Conservation (phyloP, 92 coral and sea anemone genomes). For the Phenganax marumi region DNA sequence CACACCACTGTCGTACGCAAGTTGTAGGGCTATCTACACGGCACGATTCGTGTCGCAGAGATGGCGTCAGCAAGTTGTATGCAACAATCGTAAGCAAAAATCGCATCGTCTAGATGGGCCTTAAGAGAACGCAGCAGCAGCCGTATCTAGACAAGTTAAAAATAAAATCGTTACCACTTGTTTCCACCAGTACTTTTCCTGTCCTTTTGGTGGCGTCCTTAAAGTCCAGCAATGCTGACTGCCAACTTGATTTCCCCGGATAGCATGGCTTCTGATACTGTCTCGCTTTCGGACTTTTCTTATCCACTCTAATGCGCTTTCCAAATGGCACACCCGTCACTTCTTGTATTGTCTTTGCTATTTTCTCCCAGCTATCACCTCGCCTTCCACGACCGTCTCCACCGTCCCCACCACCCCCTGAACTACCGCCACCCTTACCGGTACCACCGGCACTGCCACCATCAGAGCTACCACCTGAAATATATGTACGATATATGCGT, state of each 20-base stretch:
- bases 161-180: neutral
- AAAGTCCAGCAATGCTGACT: neutral
- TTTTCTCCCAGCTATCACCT: constrained; percentile 1
- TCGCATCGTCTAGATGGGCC: too few species aligned
- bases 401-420: constrained; percentile 10
- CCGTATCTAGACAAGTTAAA: too few species aligned
- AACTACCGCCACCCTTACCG: neutral
- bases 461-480: neutral
- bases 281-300: neutral
- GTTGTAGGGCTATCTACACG: too few species aligned
- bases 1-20: too few species aligned
- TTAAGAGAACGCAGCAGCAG: too few species aligned
- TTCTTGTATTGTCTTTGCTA: neutral
- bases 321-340: neutral
- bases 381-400: neutral
- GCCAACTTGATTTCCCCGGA: neutral
- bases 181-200: too few species aligned
- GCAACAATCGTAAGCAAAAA: too few species aligned
- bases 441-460: neutral
- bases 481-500: neutral
- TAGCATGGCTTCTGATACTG: neutral
- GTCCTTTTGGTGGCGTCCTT: neutral
- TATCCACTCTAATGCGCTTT: neutral
- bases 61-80: too few species aligned
- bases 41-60: too few species aligned